phyloP scores from a whole-genome alignment of 1,140 invertebrate species.

The Zophobas morio region DNA sequence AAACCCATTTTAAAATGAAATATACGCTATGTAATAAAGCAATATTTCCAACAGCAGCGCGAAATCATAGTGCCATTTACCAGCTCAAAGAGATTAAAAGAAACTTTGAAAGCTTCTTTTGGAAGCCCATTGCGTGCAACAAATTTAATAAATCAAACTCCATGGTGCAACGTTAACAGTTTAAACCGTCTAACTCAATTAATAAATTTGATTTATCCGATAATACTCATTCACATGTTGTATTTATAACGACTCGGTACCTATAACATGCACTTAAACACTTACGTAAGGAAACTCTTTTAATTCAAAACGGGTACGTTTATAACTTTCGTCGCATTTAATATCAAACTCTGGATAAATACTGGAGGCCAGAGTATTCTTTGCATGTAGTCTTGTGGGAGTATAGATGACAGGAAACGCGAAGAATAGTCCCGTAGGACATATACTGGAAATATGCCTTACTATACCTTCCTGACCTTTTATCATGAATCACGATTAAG shows the following conservation, averaged over 20 bases:
- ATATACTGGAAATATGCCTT: conserved; percentile 24
- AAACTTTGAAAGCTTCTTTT: conserved; percentile 30
- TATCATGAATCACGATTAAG: conserved; percentile 37
- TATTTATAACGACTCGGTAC: too few species aligned
- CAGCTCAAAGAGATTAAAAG: conserved; percentile 24
- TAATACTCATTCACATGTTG: not conserved
- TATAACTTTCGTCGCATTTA: conserved; percentile 11
- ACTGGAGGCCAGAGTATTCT: conserved; percentile 27
- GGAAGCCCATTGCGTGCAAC: conserved; percentile 21
- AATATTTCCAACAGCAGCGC: conserved; percentile 6
- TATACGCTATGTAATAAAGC: conserved; percentile 19
- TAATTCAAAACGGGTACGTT: not conserved
- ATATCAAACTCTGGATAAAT: conserved; percentile 21
- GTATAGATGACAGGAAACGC: conserved; percentile 3
- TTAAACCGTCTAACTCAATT: not conserved
- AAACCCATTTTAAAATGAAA: conserved; percentile 12
- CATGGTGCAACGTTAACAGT: conserved; percentile 18
- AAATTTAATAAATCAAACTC: conserved; percentile 19
- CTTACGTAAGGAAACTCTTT: too few species aligned
- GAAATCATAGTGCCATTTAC: conserved; percentile 29
- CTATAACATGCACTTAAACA: too few species aligned
- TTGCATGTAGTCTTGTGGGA: conserved; percentile 18
- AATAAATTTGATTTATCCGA: not conserved
- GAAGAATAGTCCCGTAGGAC: conserved; percentile 22
- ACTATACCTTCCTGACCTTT: conserved; percentile 19